These are phyloP conservation scores for Psilopsiagon aymara DNA, from an alignment of 2,113 vertebrate genomes.

Conservation along the genomic window DNA sequence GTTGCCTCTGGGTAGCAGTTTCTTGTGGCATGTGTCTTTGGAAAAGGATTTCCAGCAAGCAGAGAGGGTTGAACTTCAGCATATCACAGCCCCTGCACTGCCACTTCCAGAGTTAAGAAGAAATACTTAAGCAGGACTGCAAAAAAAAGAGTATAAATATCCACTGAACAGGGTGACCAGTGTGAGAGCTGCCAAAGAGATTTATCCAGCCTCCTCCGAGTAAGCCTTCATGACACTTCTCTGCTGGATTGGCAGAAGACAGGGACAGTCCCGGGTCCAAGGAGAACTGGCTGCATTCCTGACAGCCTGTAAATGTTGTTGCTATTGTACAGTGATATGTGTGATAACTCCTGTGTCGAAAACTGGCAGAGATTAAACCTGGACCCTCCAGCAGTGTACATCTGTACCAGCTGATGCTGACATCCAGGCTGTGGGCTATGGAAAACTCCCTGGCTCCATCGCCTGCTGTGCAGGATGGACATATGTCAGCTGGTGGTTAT, in stretches of 20 bases:
- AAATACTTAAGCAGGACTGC: background rate
- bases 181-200: background rate
- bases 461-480: background rate
- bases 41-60: background rate
- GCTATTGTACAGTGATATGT: background rate
- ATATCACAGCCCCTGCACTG: background rate
- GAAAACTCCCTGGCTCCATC: background rate
- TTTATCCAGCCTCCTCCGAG: background rate
- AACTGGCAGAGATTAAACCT: background rate
- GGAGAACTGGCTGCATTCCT: background rate
- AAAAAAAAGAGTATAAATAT: background rate
- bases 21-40: background rate
- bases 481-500: background rate
- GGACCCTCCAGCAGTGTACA: background rate
- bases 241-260: background rate
- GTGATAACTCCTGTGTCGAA: background rate
- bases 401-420: background rate
- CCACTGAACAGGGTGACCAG: background rate
- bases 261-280: background rate
- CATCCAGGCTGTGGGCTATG: background rate
- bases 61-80: background rate
- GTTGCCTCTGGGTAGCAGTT: background rate
- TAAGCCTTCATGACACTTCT: background rate
- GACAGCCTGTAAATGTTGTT: slow-evolving; percentile 7
- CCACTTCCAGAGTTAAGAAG: background rate